Evolutionary conservation across 2,888 invertebrate species (phyloP), one percentile per base, ranked within the genome.

Genomic region (Pristionchus entomophagus): DNA sequence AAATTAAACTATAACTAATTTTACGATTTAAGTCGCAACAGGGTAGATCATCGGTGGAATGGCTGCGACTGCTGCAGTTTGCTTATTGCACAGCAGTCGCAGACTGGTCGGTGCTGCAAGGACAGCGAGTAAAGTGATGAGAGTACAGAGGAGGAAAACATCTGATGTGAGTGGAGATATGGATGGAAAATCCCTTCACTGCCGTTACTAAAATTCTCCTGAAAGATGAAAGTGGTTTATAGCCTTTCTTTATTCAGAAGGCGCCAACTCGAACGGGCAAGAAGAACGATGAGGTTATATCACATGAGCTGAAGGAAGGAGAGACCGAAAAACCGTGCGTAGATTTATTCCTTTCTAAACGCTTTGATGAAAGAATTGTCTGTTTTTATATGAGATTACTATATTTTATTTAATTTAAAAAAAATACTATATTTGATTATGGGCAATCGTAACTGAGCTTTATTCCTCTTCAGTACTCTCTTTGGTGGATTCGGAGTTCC

Each of bases 401-500:
- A 56, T 56, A 56, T 56, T n/a, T n/a, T 22, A n/a, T 22, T n/a
- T 26, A 56, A 56, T 22, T 56, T 26, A n/a, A n/a, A n/a, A n/a
- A n/a, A n/a, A n/a, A n/a, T n/a, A n/a, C n/a, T n/a, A n/a, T n/a
- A n/a, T n/a, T n/a, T n/a, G n/a, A n/a, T n/a, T n/a, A n/a, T n/a
- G n/a, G n/a, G n/a, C n/a, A n/a, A n/a, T n/a, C n/a, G n/a, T n/a
- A 56, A 17, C 35, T n/a, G 32, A 65, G n/a, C 45, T 26, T 78
- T 14, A 26, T 19, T 49, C 17, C 22, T 29, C 56, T 81, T 19
- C 81, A 81, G 81, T 81, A n/a, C 32, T 12, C n/a, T 89, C n/a
- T 89, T 91, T 77, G 83, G 86, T 41, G 86, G 89, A 32, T 89
- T 89, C 73, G 87, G 86, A 22, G 90, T 89, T 12, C 91, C 91